Base-by-base conservation (phyloP, 2,888 invertebrate species). In the Catocala fraxini region DNA sequence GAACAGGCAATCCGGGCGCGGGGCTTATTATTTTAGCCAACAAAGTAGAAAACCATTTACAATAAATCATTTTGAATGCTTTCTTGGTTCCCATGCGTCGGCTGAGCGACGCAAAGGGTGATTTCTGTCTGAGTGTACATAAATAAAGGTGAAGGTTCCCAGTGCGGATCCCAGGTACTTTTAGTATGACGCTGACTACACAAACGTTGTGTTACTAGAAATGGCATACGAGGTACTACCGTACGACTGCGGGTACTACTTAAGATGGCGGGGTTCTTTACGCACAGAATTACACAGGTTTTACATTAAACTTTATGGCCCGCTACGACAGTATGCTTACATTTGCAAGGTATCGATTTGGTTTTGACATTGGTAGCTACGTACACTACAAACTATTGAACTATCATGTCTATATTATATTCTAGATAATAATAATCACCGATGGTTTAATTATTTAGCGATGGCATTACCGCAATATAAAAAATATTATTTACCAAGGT, bases 31-130 rank as follows among this genome's bases (percentile, higher is more conserved):
- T 93, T 94, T 94, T 93, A 93, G 92, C 93, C 93, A 92, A 94
- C 94, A 94, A 94, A 92, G 94, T 94, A 93, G 93, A 93, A 92
- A 94, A 92, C 93, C 93, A 93, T 94, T 94, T 93, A 93, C 94
- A 93, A 93, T 94, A 94, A 94, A 94, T 94, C 94, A 94, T 93
- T 93, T 93, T 92, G 92, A 93, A 92, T 89, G 93, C 91, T 89
- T 92, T 92, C 92, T 92, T 85, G 92, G 93, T 92, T 92, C 91
- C 91, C 92, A 90, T 91, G 87, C 91, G 87, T 86, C 86, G 88
- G 88, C 89, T 89, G 91, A 88, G 89, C 91, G 89, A 89, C 91
- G 93, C 93, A 92, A 93, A 93, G 93, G 93, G 93, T 93, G 93
- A 93, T 93, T 93, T 93, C 92, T 92, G 91, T 90, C 88, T 85